These are phyloP conservation scores for Drosophila ohnishii DNA, from an alignment of 1,140 invertebrate species.

Conservation along the genomic window DNA sequence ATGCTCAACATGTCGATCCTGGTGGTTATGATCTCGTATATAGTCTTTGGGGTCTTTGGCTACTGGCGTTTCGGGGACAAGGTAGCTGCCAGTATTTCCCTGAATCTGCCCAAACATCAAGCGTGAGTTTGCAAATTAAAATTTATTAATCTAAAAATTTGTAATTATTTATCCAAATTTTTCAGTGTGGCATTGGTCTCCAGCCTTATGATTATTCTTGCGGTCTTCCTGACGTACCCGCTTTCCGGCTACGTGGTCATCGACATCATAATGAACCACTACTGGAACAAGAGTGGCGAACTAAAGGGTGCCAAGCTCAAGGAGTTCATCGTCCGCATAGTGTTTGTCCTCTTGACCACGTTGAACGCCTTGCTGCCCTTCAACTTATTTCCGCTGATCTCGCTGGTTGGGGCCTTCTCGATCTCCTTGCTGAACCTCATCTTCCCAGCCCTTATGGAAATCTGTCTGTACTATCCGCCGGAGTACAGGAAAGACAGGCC, in stretches of 20 bases:
- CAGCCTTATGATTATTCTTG: not conserved
- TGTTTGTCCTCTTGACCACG: constrained; percentile 31
- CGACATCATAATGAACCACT: constrained; percentile 47
- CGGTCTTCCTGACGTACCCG: constrained; percentile 45
- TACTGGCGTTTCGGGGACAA: constrained; percentile 47
- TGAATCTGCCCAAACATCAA: constrained; percentile 40
- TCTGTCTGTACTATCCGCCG: constrained; percentile 37
- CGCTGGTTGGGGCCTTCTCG: constrained; percentile 42
- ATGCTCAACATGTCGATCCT: constrained; percentile 11
- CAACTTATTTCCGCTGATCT: constrained; percentile 37
- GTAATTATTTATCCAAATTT: not conserved
- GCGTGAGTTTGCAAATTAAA: constrained; percentile 19
- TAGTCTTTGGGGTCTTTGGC: constrained; percentile 42
- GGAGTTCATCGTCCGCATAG: constrained; percentile 22
- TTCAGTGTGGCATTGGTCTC: constrained; percentile 12
- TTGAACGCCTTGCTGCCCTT: constrained; percentile 37
- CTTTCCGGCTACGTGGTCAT: constrained; percentile 51
- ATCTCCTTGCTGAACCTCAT: constrained; percentile 56
- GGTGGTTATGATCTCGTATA: constrained; percentile 13
- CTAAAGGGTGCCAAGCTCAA: not conserved
- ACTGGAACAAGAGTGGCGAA: not conserved
- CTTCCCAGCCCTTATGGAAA: constrained; percentile 45
- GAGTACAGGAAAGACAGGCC: constrained; percentile 9
- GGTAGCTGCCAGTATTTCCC: constrained; percentile 4
- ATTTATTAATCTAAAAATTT: not conserved